A percentile compares a stretch with the other conserved stretches of the same genome.
Evolutionary conservation across 2,888 invertebrate species (phyloP).

Genomic region (Uropetala carovei): DNA sequence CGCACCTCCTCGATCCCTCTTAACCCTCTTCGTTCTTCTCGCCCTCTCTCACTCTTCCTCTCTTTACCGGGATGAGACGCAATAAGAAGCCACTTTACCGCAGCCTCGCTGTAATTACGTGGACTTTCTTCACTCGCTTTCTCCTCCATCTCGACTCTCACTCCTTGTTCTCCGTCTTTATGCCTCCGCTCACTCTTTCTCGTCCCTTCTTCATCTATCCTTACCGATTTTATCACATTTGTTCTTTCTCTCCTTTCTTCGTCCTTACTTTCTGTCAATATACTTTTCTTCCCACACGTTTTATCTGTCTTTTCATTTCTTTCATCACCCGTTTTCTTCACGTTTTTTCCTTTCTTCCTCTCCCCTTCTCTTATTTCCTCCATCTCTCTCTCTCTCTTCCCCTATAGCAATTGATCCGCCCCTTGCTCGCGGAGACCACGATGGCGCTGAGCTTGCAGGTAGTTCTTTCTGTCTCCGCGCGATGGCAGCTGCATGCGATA

Average conservation of each 20-base stretch:
- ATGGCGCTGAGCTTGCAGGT: background rate
- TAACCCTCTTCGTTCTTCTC: too few relatives aligned
- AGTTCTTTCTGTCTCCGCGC: constrained; percentile 19
- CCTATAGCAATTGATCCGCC: constrained; percentile 32
- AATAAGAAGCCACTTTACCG: too few relatives aligned
- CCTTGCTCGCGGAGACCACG: background rate
- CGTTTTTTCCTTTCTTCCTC: background rate
- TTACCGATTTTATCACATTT: too few relatives aligned
- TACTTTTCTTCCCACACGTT: background rate
- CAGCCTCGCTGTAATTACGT: too few relatives aligned
- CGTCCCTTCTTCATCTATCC: background rate
- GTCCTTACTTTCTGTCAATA: background rate
- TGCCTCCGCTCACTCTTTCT: background rate
- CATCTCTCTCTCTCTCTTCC: background rate
- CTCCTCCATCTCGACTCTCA: background rate
- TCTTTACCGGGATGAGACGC: too few relatives aligned
- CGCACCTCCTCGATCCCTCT: too few relatives aligned
- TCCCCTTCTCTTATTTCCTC: background rate
- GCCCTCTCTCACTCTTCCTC: too few relatives aligned
- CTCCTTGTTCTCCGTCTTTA: background rate
- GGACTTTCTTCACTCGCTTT: background rate
- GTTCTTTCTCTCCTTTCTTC: background rate
- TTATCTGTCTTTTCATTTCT: background rate
- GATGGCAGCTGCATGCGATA: constrained; percentile 35
- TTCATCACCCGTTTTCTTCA: background rate